Conservation (phyloP, 2,888 invertebrate genomes). For the Sicus ferrugineus region DNA sequence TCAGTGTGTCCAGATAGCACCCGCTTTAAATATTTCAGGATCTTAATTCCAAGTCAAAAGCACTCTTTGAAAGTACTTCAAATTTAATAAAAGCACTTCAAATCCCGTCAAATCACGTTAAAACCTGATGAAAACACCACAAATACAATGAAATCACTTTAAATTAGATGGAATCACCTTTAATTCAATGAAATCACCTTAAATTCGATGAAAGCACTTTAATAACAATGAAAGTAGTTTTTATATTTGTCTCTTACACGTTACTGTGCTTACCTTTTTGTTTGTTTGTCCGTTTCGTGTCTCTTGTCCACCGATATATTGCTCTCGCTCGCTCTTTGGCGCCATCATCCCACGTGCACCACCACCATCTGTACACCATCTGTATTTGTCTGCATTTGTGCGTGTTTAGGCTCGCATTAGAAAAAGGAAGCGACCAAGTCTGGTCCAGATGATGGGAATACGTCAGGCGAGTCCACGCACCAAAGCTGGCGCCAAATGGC, state of each 20-base stretch:
- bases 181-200: no score
- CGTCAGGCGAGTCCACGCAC: constrained; percentile 82
- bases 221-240: neutral
- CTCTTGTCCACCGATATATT: constrained; percentile 42
- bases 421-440: constrained; percentile 81
- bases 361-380: constrained; percentile 11
- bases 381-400: constrained; percentile 18
- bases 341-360: constrained; percentile 36
- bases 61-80: neutral
- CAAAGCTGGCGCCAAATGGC: constrained; percentile 88
- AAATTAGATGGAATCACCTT: no score
- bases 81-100: constrained; percentile 1
- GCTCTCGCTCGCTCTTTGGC: constrained; percentile 39
- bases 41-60: neutral
- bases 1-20: constrained; percentile 16
- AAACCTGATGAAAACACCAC: no score
- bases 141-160: constrained; percentile 20
- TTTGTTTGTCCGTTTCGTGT: constrained; percentile 44
- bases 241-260: constrained; percentile 44
- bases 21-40: neutral
- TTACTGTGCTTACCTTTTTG: constrained; percentile 39
- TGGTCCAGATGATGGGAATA: constrained; percentile 83
- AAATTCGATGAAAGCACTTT: no score
- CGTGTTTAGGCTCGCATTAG: constrained; percentile 68
- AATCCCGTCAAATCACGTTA: neutral